Evolutionary conservation across 1,140 invertebrate species (phyloP).

Genomic region (Helicoverpa zea): DNA sequence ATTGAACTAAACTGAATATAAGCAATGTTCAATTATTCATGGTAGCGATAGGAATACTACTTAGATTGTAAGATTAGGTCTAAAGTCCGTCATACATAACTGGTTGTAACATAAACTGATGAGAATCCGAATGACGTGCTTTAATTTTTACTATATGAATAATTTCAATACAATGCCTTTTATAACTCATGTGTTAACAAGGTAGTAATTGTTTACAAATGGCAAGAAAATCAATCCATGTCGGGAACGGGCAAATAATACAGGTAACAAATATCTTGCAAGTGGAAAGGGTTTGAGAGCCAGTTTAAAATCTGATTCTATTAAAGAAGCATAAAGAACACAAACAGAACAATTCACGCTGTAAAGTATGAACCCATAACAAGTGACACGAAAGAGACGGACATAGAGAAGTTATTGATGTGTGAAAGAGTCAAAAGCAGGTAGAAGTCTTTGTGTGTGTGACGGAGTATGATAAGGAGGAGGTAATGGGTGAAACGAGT

Average conservation of each 20-base stretch:
- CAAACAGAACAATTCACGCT: slow-evolving; percentile 43
- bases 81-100: no score
- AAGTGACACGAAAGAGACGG: slow-evolving; percentile 49
- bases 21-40: no score
- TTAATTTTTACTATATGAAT: neutral
- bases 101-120: no score
- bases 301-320: slow-evolving; percentile 23
- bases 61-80: no score
- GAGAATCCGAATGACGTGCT: no score
- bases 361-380: slow-evolving; percentile 2
- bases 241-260: neutral
- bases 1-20: no score
- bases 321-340: slow-evolving; percentile 27
- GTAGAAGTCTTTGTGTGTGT: slow-evolving; percentile 58
- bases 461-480: slow-evolving; percentile 60
- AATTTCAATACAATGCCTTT: no score
- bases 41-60: no score
- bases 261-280: neutral
- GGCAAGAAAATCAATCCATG: neutral
- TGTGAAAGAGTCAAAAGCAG: slow-evolving; percentile 60
- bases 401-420: slow-evolving; percentile 56
- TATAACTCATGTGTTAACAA: no score
- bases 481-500: slow-evolving; percentile 51
- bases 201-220: neutral
- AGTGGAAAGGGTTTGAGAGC: neutral